A percentile compares a stretch with the other conserved stretches of the same genome.
These are phyloP conservation scores for Sicus ferrugineus DNA, from an alignment of 2,888 invertebrate genomes.

Conservation along the genomic window DNA sequence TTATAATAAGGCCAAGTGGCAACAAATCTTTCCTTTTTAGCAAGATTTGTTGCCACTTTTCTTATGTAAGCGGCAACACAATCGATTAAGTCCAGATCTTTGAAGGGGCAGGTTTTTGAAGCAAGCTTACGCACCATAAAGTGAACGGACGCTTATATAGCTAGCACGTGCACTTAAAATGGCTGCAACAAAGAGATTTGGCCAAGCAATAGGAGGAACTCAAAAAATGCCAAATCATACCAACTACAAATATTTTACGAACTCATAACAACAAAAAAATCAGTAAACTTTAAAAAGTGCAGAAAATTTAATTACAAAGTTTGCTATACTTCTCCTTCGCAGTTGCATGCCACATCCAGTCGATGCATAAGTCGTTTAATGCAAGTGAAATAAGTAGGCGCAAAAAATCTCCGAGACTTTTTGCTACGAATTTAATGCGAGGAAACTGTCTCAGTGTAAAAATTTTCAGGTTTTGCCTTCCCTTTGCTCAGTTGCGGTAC, in stretches of 20 bases:
- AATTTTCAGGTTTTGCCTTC: neutral
- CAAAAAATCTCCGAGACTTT: neutral
- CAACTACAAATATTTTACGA: too few species aligned
- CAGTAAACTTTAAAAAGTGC: neutral
- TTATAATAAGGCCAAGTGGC: too few species aligned
- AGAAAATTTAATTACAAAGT: neutral
- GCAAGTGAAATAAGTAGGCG: neutral
- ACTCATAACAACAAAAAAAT: neutral
- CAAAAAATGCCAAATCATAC: neutral
- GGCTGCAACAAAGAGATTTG: neutral
- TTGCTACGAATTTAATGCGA: neutral
- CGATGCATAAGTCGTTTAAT: too few species aligned
- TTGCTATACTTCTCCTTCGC: neutral
- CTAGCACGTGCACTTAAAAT: neutral
- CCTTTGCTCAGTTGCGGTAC: too few species aligned
- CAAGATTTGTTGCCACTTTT: neutral
- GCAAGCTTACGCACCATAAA: neutral
- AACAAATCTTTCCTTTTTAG: neutral
- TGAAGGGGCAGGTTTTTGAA: neutral
- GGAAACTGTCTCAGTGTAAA: neutral
- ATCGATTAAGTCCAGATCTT: neutral
- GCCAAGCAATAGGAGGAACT: too few species aligned
- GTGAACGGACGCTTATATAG: too few species aligned
- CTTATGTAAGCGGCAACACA: neutral
- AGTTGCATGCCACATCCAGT: neutral